Evolutionary conservation across 2,797 vertebrate genomes (phyloP), one percentile per base, ranked within the genome.

Genomic region (Danio jaintianensis): DNA sequence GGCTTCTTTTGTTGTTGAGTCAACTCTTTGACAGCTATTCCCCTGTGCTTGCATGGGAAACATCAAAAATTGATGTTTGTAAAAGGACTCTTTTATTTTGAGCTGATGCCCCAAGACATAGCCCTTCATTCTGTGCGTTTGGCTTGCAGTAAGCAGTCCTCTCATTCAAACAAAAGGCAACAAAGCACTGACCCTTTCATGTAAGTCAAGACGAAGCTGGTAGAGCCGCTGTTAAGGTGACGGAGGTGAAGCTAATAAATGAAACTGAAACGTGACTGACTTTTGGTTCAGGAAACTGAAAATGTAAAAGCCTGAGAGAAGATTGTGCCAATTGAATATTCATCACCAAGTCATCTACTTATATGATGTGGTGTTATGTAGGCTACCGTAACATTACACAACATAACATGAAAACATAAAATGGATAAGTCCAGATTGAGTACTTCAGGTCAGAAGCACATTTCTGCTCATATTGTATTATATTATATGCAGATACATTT

Each of bases 1-100:
- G 61, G 70, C 18, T 48, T 52, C 72, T 67, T 85, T 83, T 85
- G 84, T 83, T 70, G 71, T 83, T 75, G 67, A 75, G 64, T 83
- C 82, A 81, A 82, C 82, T 74, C 82, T 84, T 83, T 86, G 62
- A 74, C 75, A 72, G 80, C 62, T 43, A 74, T 80, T 84, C 82
- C 85, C 79, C 6, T 13, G 79, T 10, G 61, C 47, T 59, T 68
- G 36, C 15, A 13, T 55, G 38, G 48, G 61, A 82, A 73, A 84
- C 85, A 86, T 86, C 82, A 86, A 82, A 85, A 68, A 82, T 73
- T 48, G 42, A 79, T 76, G 42, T 72, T 42, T 29, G 45, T 79
- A 76, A 70, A 79, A 81, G 72, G 18, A 43, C 53, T 64, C 64
- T 85, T 76, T 85, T 78, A 81, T 85, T 79, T 81, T 45, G 9